Base-by-base conservation (phyloP, 2,888 invertebrate genomes). In the Eristalis tenax region DNA sequence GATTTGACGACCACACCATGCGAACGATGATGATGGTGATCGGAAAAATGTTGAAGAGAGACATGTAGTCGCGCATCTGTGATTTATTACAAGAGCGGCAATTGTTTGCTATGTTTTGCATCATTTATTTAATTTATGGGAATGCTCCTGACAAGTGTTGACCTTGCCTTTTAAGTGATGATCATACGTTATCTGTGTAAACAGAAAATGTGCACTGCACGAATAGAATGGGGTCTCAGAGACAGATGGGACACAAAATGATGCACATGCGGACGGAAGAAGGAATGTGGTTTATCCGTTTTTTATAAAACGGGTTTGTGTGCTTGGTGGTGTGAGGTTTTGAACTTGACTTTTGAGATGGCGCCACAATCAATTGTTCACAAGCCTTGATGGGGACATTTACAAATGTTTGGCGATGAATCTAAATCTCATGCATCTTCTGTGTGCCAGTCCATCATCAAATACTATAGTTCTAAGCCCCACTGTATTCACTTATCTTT, bases 101-200 rank as follows among this genome's bases (percentile, higher is more conserved):
- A 79, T 87, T 87, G 87, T 87, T 83, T 79, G 83, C 65, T 83
- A 76, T 83, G 87, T 68, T 87, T 79, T 79, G 83, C 87, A 87
- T 87, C 87, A 83, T 87, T 87, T 83, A 83, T 76, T 83, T 83
- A 83, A 87, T 87, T 87, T 87, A 87, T 87, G 79, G 71, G 75
- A 83, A 83, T 83, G 75, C 87, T 73, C 79, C 83, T 76, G 75
- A 63, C 87, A 76, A 87, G 87, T 79, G 83, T 69, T 87, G 87
- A 87, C 87, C 87, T 87, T 87, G 87, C 77, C 83, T 78, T 70
- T 69, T 50, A 73, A 76, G 50, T 73, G 73, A 77, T 73, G 76
- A 85, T 85, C 85, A 77, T 64, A 64, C 65, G 82, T 76, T 69
- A 64, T 78, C 77, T 61, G 63, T 74, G 69, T 74, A 56, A 10